Base-by-base conservation (phyloP, 2,113 vertebrate species). In the Ochotona curzoniae region DNA sequence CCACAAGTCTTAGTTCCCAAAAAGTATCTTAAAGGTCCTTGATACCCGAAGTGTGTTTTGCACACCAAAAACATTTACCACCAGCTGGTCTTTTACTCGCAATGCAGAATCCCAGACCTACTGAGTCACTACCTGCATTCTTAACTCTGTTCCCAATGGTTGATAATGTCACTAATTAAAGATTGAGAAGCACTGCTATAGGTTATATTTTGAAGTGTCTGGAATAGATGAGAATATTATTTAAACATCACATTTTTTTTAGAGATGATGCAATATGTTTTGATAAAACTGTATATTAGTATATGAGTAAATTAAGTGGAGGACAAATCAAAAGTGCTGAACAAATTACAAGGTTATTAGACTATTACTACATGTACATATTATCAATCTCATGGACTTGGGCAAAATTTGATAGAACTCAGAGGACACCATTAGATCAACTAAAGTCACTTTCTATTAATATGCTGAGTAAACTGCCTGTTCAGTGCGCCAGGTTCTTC, bases 241-340 rank as follows among this genome's bases (percentile, higher is more conserved):
- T 83, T 74, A 78, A 76, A 49, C 11, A 18, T 85, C 83, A 83
- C 81, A 66, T 69, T 25, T 67, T 93, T 89, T 83, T 21, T 2
- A n/a, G 14, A 90, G 35, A 47, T 82, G 20, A 64, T 57, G 83
- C 44, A 93, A 61, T 83, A 12, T 78, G 7, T 35, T 85, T 90
- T 87, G 57, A 17, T n/a, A 87, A 67, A 75, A 51, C 87, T 93
- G 17, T 89, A 7, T 32, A 64, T 89, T 91, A 89, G 91, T 64
- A 54, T 83, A 80, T 44, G 25, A 66, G 25, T 94, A 91, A 8
- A 92, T 89, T 95, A 89, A 82, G 69, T 93, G 83, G 70, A 87
- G 84, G 44, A 76, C 35, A 83, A 87, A 70, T 32, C 73, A 87
- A 49, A 92, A 11, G 64, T 67, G 11, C 8, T 70, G 80, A 86